These are phyloP conservation scores for Drosophila sturtevanti DNA, from an alignment of 1,140 invertebrate species.

Conservation along the genomic window DNA sequence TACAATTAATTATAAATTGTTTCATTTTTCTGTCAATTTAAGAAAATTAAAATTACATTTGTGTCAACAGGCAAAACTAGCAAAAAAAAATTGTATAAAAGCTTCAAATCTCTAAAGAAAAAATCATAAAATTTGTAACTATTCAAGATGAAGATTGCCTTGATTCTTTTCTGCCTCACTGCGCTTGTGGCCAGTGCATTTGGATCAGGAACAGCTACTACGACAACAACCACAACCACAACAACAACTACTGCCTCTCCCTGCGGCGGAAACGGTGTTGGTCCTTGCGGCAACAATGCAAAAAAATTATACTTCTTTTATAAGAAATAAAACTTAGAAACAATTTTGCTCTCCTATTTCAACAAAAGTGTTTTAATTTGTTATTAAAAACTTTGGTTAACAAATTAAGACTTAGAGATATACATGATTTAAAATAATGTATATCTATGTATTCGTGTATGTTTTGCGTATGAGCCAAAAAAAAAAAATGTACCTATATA, in stretches of 20 bases:
- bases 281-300: not conserved
- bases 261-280: not conserved
- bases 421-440: not conserved
- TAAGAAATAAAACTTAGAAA: not conserved
- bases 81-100: not conserved
- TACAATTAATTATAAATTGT: not conserved
- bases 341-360: not conserved
- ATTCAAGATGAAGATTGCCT: conserved; percentile 13
- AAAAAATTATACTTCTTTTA: conserved; percentile 11
- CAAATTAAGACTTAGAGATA: too few relatives aligned
- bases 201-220: not conserved
- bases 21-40: not conserved
- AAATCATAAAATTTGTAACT: not conserved
- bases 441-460: not conserved
- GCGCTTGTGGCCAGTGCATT: not conserved
- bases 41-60: not conserved
- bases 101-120: not conserved
- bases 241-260: not conserved
- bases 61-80: not conserved
- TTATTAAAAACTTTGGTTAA: too few relatives aligned
- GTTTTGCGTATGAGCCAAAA: not conserved
- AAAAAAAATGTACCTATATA: too few relatives aligned
- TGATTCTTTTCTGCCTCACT: not conserved
- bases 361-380: not conserved
- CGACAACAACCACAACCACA: not conserved